phyloP scores from a whole-genome alignment of 1,140 invertebrate genomes.

The Procambarus virginalis region DNA sequence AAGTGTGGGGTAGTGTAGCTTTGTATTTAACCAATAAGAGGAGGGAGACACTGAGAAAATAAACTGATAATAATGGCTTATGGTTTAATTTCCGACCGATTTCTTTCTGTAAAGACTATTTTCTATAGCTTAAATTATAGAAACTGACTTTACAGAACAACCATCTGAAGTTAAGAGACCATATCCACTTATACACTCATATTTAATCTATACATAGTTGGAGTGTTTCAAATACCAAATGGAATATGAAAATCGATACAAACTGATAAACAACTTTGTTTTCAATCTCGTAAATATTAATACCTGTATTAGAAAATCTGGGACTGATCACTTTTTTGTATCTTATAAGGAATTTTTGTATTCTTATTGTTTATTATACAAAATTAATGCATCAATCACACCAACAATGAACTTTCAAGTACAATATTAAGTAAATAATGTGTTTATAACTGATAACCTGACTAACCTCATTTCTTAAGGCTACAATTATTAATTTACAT shows the following conservation, averaged over 20 bases:
- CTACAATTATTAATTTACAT: not conserved
- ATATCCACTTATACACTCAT: not conserved
- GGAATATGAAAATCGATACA: not conserved
- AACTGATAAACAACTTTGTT: not conserved
- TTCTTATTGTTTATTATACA: not conserved
- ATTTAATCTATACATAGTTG: slow-evolving; percentile 4
- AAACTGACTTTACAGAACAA: not conserved
- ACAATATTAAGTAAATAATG: not conserved
- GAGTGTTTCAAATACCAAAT: not conserved
- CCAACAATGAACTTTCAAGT: not conserved
- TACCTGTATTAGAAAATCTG: not conserved
- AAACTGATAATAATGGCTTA: not conserved
- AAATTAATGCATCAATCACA: not conserved
- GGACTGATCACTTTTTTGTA: not conserved
- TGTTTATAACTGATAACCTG: not conserved
- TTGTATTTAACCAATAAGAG: slow-evolving; percentile 35
- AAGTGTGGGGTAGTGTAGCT: slow-evolving; percentile 15
- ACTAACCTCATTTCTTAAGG: not conserved
- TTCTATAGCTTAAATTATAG: not conserved
- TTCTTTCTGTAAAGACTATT: not conserved
- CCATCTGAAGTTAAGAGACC: not conserved
- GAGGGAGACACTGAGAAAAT: slow-evolving; percentile 5
- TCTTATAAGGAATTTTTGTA: not conserved
- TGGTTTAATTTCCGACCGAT: not conserved
- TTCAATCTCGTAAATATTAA: not conserved